Percentiles rank a stretch among this genome's conserved stretches.
Conservation (phyloP, 2,888 invertebrate genomes). For the Drosophila rellima region DNA sequence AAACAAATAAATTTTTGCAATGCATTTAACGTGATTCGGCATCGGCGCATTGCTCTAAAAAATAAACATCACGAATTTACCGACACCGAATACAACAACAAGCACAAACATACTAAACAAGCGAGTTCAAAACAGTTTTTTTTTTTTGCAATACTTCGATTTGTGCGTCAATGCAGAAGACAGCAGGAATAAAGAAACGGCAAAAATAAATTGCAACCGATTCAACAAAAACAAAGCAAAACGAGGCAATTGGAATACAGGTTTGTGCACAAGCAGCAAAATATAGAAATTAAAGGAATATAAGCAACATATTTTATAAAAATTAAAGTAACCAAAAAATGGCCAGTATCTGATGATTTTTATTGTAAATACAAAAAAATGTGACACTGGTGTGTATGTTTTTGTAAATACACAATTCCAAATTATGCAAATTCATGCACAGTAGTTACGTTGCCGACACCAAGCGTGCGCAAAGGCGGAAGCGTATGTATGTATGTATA, state of each 20-base stretch:
- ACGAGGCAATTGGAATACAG: conserved; percentile 64
- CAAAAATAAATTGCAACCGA: conserved; percentile 53
- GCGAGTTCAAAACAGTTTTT: conserved; percentile 39
- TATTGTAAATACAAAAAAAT: conserved; percentile 23
- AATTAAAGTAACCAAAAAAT: conserved; percentile 44
- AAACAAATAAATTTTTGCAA: conserved; percentile 76
- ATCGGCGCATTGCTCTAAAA: conserved; percentile 52
- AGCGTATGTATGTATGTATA: conserved; percentile 32
- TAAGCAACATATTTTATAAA: conserved; percentile 50
- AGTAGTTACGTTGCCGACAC: conserved; percentile 30
- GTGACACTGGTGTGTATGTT: conserved; percentile 1
- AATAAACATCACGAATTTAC: conserved; percentile 19
- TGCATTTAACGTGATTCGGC: conserved; percentile 64
- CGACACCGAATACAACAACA: conserved; percentile 32
- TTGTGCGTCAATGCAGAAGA: conserved; percentile 52
- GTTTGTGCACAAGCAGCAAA: conserved; percentile 67
- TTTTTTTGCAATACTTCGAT: conserved; percentile 50
- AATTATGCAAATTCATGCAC: conserved; percentile 77
- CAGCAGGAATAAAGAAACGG: conserved; percentile 51
- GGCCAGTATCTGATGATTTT: conserved; percentile 49
- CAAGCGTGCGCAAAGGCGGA: conserved; percentile 64
- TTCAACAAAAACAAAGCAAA: conserved; percentile 23
- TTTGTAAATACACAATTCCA: conserved; percentile 34
- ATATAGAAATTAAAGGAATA: conserved; percentile 34
- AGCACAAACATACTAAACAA: conserved; percentile 30